phyloP scores from a whole-genome alignment of 2,888 invertebrate species.

The Dolomedes plantarius region DNA sequence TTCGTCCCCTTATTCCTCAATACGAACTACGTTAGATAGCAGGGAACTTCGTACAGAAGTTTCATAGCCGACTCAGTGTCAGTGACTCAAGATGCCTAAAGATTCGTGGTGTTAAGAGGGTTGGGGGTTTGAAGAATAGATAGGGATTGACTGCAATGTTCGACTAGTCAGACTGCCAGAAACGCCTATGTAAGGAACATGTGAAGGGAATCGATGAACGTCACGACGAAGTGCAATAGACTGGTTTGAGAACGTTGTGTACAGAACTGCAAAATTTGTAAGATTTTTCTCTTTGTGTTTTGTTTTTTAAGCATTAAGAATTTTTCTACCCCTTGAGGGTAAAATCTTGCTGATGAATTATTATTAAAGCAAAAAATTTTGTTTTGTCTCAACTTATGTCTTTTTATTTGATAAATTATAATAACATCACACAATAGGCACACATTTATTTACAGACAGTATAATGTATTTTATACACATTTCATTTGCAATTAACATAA shows the following conservation, averaged over 20 bases:
- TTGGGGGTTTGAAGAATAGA: neutral
- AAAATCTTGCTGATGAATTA: slow-evolving; percentile 55
- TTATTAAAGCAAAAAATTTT: slow-evolving; percentile 56
- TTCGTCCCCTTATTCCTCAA: slow-evolving; percentile 99
- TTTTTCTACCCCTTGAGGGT: slow-evolving; percentile 29
- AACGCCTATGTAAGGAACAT: too few species aligned
- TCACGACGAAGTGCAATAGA: slow-evolving; percentile 60
- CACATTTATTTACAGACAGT: too few species aligned
- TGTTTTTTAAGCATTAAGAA: slow-evolving; percentile 60
- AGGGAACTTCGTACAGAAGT: neutral
- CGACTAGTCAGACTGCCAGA: slow-evolving; percentile 58
- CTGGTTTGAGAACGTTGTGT: slow-evolving; percentile 43
- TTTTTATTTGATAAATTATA: neutral
- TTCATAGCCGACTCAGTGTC: slow-evolving; percentile 10
- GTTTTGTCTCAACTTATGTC: slow-evolving; percentile 45
- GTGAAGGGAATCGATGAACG: neutral
- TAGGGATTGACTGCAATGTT: slow-evolving; percentile 50
- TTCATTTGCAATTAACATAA: too few species aligned
- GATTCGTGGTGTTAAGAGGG: neutral
- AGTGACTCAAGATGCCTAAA: slow-evolving; percentile 15
- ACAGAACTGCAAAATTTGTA: slow-evolving; percentile 62
- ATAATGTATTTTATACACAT: too few species aligned
- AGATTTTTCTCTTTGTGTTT: slow-evolving; percentile 46
- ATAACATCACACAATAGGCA: too few species aligned
- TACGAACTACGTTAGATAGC: slow-evolving; percentile 74